Conservation (phyloP, 2,113 vertebrate species). For the Tauraco erythrolophus region DNA sequence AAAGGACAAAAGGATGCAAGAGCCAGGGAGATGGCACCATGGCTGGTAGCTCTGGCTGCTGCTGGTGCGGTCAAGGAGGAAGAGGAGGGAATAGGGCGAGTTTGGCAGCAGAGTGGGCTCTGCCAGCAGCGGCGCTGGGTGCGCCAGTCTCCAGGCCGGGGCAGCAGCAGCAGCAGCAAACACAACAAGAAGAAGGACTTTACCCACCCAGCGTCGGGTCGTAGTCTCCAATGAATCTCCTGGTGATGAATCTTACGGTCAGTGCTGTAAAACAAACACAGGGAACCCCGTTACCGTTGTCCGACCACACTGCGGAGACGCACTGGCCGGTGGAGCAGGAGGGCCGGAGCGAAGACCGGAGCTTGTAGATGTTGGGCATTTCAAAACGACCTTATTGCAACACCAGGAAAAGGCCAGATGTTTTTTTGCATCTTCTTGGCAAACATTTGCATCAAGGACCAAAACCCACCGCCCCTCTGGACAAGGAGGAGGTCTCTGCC, state of each 20-base stretch:
- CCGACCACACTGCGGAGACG: not conserved
- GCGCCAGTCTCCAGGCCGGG: not conserved
- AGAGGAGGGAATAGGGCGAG: accelerated
- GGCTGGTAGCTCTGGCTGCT: accelerated
- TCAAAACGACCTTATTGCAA: too few relatives aligned
- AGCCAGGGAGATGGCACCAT: not conserved
- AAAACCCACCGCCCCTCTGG: too few relatives aligned
- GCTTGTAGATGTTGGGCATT: too few relatives aligned
- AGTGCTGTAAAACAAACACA: slow-evolving; percentile 62
- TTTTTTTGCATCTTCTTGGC: too few relatives aligned
- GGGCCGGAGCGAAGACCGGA: not conserved
- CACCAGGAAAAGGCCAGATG: too few relatives aligned
- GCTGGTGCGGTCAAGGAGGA: not conserved
- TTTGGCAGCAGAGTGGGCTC: not conserved
- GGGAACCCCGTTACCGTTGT: accelerated
- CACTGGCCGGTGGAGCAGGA: accelerated
- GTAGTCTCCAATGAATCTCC: slow-evolving; percentile 84
- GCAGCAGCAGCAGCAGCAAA: not conserved
- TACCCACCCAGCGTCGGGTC: slow-evolving; percentile 82
- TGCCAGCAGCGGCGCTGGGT: accelerated
- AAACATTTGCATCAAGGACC: too few relatives aligned
- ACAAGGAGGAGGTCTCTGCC: too few relatives aligned
- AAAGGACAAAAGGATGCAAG: not conserved
- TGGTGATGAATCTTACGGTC: slow-evolving; percentile 83
- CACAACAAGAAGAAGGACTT: not conserved